Conservation (phyloP, 2,888 invertebrate species). For the Gastrophysa polygoni region DNA sequence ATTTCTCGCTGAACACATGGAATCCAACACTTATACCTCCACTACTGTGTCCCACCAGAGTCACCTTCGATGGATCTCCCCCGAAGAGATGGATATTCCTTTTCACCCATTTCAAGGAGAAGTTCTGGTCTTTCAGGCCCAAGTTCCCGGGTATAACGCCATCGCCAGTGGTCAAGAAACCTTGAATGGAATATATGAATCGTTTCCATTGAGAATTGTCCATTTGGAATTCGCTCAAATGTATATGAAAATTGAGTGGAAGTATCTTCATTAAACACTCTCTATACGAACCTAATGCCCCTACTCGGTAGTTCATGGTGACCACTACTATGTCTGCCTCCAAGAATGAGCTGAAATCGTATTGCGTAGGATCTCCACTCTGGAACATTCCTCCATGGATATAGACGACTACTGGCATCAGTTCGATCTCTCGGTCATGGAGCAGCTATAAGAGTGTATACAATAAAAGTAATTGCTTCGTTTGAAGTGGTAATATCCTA, state of each 20-base stretch:
- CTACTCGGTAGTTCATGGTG: constrained; percentile 5
- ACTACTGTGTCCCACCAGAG: constrained; percentile 44
- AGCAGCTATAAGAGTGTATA: too few species aligned
- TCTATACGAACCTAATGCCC: constrained; percentile 21
- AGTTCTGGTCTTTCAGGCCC: constrained; percentile 45
- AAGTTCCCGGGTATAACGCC: constrained; percentile 41
- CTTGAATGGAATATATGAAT: too few species aligned
- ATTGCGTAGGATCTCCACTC: constrained; percentile 17
- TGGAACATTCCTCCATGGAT: constrained; percentile 21
- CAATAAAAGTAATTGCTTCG: too few species aligned
- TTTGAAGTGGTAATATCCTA: too few species aligned
- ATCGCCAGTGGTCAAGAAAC: constrained; percentile 44
- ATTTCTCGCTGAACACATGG: constrained; percentile 21
- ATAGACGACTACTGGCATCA: constrained; percentile 17
- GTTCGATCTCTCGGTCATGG: too few species aligned
- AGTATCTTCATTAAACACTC: too few species aligned
- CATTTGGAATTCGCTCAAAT: too few species aligned
- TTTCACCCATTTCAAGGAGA: constrained; percentile 40
- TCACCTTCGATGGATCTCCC: constrained; percentile 41
- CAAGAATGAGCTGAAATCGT: constrained; percentile 18
- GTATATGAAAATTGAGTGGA: too few species aligned
- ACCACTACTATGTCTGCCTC: constrained; percentile 21
- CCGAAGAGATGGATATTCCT: constrained; percentile 42
- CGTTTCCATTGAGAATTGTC: too few species aligned
- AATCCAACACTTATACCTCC: constrained; percentile 43